Base-by-base conservation (phyloP, 2,888 invertebrate species). In the Sisyra terminalis region DNA sequence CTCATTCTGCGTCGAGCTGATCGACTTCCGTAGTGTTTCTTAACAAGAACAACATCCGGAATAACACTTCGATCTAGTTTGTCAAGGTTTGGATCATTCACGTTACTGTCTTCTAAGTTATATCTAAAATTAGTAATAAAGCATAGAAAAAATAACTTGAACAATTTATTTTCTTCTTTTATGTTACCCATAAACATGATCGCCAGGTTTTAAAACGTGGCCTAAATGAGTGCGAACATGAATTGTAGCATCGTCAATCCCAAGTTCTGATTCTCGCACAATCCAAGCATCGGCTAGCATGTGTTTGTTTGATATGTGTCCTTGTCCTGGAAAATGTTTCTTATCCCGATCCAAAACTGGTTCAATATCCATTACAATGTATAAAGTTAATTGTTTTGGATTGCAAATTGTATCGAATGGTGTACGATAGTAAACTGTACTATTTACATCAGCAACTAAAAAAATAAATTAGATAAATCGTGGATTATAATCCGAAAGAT, bases 211-310 rank as follows among this genome's bases (percentile, higher is more conserved):
- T 37, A 99, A 67, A 47, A 97, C 62, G 59, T 93, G 88, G 0
- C 98, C 98, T 38, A 99, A 67, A 67, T 99, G 98, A 2, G 94
- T 90, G 49, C 84, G 75, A 6, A 88, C 78, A 57, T 93, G 93
- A 49, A 85, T 75, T 1, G 81, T 76, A 51, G 77, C 85, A 35
- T 85, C 80, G 47, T 78, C 81, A 2, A 79, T 65, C 1, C 96
- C 97, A 40, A 92, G 64, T 52, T 90, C 88, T 43, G 81, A 82
- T 13, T 88, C 75, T 57, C 79, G 82, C 1, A 92, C 86, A 1
- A 98, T 74, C 90, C 93, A 99, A 24, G 87, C 81, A 61, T 98
- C 96, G 4, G 92, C 84, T 40, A 94, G 65, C 3, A 83, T 76
- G 61, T 96, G 94, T 67, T 84, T 88, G 44, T 70, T 71, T 0